Base-by-base conservation (phyloP, 2,888 invertebrate genomes). In the Hydraecia micacea region DNA sequence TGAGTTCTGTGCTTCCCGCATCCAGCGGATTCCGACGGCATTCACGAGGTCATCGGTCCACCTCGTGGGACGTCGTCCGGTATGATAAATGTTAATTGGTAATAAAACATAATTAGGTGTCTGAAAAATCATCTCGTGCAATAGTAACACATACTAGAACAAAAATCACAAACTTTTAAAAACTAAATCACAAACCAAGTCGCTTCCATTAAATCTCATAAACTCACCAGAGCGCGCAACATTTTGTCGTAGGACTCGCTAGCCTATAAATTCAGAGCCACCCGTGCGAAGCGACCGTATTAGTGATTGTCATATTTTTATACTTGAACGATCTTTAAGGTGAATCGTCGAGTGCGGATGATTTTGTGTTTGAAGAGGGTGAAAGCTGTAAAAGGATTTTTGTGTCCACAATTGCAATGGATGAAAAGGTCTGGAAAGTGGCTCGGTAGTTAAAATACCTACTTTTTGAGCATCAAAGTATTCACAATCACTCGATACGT, bases 251-350 rank as follows among this genome's bases (percentile, higher is more conserved):
- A 71, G 70, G 62, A n/a, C n/a, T n/a, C n/a, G n/a, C n/a, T n/a
- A n/a, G n/a, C n/a, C 73, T 73, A 86, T 83, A 83, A 77, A 86
- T 82, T 60, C 86, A 18, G 28, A 77, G 58, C 39, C 78, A 55
- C 13, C 65, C 73, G 86, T 77, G 86, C 78, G 78, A 70, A 77
- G 39, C 49, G 18, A 83, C 62, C 77, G 73, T 77, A 77, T 83
- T 86, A 83, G 62, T 86, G 86, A 86, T 70, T 86, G 83, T 84
- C 83, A 84, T 86, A 84, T 84, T 84, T 84, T 77, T 73, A 86
- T 73, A 77, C 83, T 66, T 52, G 78, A 73, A 11, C 77, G 66
- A 62, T 77, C 70, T 77, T 70, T 67, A 49, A 69, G 73, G 65
- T 63, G 77, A 67, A 58, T 85, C 65, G n/a, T 9, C 36, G 84